These are phyloP conservation scores for Drosophila flavopinicola DNA, from an alignment of 2,888 invertebrate species.

Conservation along the genomic window DNA sequence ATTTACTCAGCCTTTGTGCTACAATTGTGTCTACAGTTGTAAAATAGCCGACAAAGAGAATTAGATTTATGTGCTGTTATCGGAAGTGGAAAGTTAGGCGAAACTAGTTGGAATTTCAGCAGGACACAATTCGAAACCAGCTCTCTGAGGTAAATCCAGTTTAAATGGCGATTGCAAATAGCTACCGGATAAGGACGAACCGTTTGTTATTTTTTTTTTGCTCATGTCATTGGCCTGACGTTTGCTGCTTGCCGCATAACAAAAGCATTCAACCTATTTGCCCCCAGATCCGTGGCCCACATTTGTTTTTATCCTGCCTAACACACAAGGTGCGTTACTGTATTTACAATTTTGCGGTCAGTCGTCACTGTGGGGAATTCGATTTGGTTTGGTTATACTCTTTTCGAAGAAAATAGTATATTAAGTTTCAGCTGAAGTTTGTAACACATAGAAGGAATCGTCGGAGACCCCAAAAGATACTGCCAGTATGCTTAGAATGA, in stretches of 20 bases:
- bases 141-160: neutral
- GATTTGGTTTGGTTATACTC: conserved; percentile 35
- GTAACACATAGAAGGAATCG: too few species aligned
- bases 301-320: neutral
- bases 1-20: neutral
- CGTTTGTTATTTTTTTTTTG: conserved; percentile 1
- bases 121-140: neutral
- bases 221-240: conserved; percentile 15
- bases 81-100: conserved; percentile 3
- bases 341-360: conserved; percentile 52
- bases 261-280: conserved; percentile 20
- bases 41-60: neutral
- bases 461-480: too few species aligned
- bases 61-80: conserved; percentile 6
- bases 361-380: conserved; percentile 22
- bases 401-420: too few species aligned
- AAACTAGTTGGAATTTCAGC: neutral
- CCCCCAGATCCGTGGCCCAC: neutral
- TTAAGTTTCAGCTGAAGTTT: too few species aligned
- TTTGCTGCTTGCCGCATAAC: conserved; percentile 8
- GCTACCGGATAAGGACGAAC: neutral
- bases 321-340: conserved; percentile 2
- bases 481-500: too few species aligned
- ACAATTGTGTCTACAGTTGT: neutral
- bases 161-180: neutral